A percentile compares a stretch with the other conserved stretches of the same genome.
These are phyloP conservation scores for Epinephelus malabaricus DNA, from an alignment of 2,797 vertebrate genomes.

Conservation along the genomic window DNA sequence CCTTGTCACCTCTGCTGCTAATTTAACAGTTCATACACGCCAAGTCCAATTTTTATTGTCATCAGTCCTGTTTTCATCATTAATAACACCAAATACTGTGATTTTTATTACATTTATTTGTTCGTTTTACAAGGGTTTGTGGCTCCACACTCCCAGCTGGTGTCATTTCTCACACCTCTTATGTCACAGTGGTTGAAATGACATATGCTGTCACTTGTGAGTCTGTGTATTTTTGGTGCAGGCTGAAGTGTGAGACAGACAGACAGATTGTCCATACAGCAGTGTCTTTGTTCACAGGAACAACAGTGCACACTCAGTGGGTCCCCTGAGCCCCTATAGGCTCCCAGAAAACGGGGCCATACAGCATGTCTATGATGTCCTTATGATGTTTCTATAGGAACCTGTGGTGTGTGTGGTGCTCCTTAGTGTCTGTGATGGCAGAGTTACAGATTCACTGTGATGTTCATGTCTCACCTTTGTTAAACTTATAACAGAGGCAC, in stretches of 20 bases:
- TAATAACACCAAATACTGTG: not conserved
- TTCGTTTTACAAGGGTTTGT: not conserved
- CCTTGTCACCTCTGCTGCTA: not conserved
- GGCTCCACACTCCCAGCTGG: not conserved
- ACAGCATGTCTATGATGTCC: not conserved
- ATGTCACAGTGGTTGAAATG: not conserved
- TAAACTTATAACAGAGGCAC: not conserved
- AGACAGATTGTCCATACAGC: constrained; percentile 22
- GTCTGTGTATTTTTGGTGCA: constrained; percentile 21
- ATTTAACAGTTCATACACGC: not conserved
- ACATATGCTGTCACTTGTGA: constrained; percentile 8
- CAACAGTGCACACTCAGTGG: constrained; percentile 5
- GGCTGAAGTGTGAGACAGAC: constrained; percentile 12
- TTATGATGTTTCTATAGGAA: not conserved
- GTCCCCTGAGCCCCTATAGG: constrained; percentile 16
- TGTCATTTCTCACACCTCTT: constrained; percentile 1
- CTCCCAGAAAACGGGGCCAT: constrained; percentile 25
- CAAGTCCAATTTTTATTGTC: not conserved
- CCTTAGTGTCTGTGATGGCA: not conserved
- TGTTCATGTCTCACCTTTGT: not conserved
- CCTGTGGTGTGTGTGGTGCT: not conserved
- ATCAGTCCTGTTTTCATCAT: not conserved
- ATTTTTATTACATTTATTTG: not conserved
- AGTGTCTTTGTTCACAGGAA: constrained; percentile 38
- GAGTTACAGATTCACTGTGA: not conserved